Evolutionary conservation across 2,888 invertebrate species (phyloP), one percentile per base, ranked within the genome.

Genomic region (Periphyllus acericola): DNA sequence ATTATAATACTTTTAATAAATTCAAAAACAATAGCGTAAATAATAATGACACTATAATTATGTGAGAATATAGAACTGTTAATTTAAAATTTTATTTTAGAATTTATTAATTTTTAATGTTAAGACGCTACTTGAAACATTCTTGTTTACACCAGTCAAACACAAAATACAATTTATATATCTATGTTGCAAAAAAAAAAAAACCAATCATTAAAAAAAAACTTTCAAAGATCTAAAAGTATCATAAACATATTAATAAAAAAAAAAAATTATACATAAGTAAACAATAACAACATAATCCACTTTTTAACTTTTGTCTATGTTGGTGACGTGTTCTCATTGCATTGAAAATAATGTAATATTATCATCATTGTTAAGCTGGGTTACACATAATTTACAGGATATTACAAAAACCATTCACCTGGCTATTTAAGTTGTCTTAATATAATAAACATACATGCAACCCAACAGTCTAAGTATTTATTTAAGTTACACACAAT

Each of bases 1-100:
- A 92, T 92, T 97, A 90, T 96, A 93, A 93, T 74, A 75, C 8
- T 25, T 46, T 25, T n/a, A 76, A 76, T 83, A n/a, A 40, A 52
- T 60, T 89, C 8, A 82, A 79, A 85, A 79, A 83, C 75, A 88
- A 74, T 86, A 74, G 36, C 55, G 34, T 82, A 83, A 79, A 85
- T 85, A 74, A 83, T 80, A 72, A 85, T 79, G 79, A 81, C 80
- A 71, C 40, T 80, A 52, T 80, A 88, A 83, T 88, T 83, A 88
- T 83, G 32, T 75, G 83, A 80, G 34, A 76, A 83, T 88, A 88
- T 78, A 88, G 75, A 83, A 78, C 78, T 82, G 82, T 88, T 88
- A 88, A 75, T 83, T 88, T 68, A 78, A 87, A 83, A 52, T 88
- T 88, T 82, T 76, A 75, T 87, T 87, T 87, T 87, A 87, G 87